These are phyloP conservation scores for Pituophis catenifer DNA, from an alignment of 2,113 vertebrate species.

Conservation along the genomic window DNA sequence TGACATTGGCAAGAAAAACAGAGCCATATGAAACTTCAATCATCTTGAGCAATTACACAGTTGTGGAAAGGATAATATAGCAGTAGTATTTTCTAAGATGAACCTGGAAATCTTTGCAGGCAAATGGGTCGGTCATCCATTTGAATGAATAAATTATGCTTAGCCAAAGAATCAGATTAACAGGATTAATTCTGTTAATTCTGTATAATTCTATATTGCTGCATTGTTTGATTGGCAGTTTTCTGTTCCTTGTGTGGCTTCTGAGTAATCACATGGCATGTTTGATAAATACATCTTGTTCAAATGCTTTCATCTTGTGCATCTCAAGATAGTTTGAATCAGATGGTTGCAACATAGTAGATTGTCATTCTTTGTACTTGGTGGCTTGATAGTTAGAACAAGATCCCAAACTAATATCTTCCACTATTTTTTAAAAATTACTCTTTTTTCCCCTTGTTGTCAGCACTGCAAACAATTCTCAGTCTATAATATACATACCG, in stretches of 20 bases:
- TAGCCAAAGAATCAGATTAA: not conserved
- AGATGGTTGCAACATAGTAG: slow-evolving; percentile 28
- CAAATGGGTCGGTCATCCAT: not conserved
- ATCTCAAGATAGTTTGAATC: not conserved
- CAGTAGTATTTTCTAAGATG: not conserved
- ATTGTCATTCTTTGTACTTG: slow-evolving; percentile 33
- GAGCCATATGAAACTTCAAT: slow-evolving; percentile 25
- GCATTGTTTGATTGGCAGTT: slow-evolving; percentile 23
- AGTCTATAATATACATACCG: slow-evolving; percentile 93
- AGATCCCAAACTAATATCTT: not conserved
- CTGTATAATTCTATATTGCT: not conserved
- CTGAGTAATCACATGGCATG: slow-evolving; percentile 6
- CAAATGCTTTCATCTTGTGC: slow-evolving; percentile 33
- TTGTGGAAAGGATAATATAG: not conserved
- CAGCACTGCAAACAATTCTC: slow-evolving; percentile 84
- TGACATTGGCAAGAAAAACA: not conserved
- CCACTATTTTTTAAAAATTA: slow-evolving; percentile 38
- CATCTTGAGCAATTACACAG: slow-evolving; percentile 14
- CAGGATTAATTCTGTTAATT: not conserved
- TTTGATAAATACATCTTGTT: slow-evolving; percentile 28
- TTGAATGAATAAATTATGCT: not conserved
- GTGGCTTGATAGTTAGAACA: not conserved
- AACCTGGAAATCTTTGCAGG: not conserved
- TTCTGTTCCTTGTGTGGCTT: slow-evolving; percentile 20
- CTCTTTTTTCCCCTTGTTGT: slow-evolving; percentile 41